Evolutionary conservation across 2,888 invertebrate species (phyloP).

Genomic region (Drosophila picticornis): DNA sequence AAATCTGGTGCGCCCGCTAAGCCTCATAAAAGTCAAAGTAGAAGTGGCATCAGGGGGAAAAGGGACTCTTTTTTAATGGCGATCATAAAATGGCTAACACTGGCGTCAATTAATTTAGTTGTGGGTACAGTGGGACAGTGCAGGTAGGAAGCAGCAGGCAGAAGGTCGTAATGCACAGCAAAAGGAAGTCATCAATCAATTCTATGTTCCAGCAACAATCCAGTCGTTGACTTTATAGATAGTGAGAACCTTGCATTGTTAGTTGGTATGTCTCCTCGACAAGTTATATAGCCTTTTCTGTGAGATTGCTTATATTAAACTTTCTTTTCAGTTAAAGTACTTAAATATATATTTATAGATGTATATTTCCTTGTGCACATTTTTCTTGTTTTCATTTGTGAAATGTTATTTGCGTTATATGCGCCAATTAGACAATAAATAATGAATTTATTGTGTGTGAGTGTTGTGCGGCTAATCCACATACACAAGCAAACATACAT

Average conservation of each 20-base stretch:
- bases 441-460: conserved; percentile 72
- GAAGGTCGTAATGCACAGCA: conserved; percentile 16
- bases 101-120: conserved; percentile 58
- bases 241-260: conserved; percentile 3
- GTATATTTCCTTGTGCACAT: background rate
- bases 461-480: conserved; percentile 30
- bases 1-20: conserved; percentile 51
- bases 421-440: conserved; percentile 76
- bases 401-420: conserved; percentile 75
- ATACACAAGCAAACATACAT: conserved; percentile 21
- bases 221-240: conserved; percentile 4
- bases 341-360: background rate
- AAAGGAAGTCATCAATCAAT: conserved; percentile 70
- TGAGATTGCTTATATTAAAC: background rate
- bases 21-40: conserved; percentile 52
- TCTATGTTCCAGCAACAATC: conserved; percentile 32
- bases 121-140: conserved; percentile 30
- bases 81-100: conserved; percentile 63
- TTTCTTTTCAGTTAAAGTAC: background rate
- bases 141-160: conserved; percentile 23
- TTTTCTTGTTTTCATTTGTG: conserved; percentile 27
- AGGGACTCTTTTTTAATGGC: conserved; percentile 47
- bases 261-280: background rate
- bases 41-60: background rate
- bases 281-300: background rate